Conservation (phyloP, 2,113 vertebrate genomes). For the Platysternon megacephalum region DNA sequence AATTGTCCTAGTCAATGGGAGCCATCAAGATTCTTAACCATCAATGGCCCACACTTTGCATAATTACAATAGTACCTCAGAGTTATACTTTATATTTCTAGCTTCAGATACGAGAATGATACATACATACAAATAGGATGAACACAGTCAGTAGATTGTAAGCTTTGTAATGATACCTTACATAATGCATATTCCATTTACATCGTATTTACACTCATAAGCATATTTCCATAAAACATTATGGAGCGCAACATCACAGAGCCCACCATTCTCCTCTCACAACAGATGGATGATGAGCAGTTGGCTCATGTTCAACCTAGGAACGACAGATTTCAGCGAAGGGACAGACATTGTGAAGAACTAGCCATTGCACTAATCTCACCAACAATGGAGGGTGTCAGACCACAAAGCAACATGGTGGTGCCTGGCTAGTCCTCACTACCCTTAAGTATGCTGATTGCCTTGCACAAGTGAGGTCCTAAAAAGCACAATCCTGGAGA, state of each 20-base stretch:
- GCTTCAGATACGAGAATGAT: no score
- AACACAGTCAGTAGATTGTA: no score
- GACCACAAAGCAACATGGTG: neutral
- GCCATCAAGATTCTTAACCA: no score
- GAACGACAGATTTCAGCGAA: neutral
- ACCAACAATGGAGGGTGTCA: neutral
- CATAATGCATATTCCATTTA: no score
- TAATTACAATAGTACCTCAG: no score
- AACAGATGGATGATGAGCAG: neutral
- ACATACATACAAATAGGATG: no score
- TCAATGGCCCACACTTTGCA: no score
- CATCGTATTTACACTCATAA: no score
- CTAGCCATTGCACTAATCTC: neutral
- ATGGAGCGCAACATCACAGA: neutral
- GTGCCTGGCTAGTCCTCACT: neutral
- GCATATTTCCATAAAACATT: no score
- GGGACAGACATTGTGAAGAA: neutral
- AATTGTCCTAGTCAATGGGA: no score
- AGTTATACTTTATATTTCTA: no score
- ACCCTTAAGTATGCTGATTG: neutral
- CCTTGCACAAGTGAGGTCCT: neutral
- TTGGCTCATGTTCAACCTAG: neutral
- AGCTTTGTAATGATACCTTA: no score
- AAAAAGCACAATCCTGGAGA: neutral
- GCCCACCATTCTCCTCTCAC: neutral